These are phyloP conservation scores for Anas acuta DNA, from an alignment of 2,797 vertebrate species.

Conservation along the genomic window DNA sequence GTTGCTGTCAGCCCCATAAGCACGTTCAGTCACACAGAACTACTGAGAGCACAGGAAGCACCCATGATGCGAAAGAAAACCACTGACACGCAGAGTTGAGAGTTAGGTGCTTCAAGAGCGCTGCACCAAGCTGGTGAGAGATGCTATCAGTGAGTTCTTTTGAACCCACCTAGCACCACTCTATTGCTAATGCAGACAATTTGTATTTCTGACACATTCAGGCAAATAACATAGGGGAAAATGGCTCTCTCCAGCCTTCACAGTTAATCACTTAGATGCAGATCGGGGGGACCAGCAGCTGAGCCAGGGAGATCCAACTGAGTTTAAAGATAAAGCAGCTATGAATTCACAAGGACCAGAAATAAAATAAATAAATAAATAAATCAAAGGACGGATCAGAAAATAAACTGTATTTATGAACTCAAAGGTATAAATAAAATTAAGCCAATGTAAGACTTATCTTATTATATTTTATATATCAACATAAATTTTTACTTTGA, in stretches of 20 bases:
- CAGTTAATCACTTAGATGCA: not conserved
- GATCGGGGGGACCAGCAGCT: not conserved
- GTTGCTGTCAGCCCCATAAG: accelerated
- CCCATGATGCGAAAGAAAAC: not conserved
- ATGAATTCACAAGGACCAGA: not conserved
- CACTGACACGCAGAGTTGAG: not conserved
- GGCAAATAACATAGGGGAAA: not conserved
- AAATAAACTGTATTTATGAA: not conserved
- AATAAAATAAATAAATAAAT: not conserved
- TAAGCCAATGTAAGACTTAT: not conserved
- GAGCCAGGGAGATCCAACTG: not conserved
- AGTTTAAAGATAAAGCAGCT: not conserved
- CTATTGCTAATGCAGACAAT: not conserved
- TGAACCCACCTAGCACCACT: not conserved
- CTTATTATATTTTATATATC: not conserved
- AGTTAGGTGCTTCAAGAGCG: not conserved
- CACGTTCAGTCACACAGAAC: not conserved
- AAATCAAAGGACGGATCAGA: not conserved
- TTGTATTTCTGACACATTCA: not conserved
- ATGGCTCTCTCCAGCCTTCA: not conserved
- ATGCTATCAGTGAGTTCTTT: not conserved
- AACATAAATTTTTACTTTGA: not conserved
- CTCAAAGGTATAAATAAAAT: not conserved
- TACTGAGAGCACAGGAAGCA: not conserved
- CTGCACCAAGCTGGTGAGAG: not conserved